Evolutionary conservation across 2,113 vertebrate genomes (phyloP).

Genomic region (Puntigrus tetrazona): DNA sequence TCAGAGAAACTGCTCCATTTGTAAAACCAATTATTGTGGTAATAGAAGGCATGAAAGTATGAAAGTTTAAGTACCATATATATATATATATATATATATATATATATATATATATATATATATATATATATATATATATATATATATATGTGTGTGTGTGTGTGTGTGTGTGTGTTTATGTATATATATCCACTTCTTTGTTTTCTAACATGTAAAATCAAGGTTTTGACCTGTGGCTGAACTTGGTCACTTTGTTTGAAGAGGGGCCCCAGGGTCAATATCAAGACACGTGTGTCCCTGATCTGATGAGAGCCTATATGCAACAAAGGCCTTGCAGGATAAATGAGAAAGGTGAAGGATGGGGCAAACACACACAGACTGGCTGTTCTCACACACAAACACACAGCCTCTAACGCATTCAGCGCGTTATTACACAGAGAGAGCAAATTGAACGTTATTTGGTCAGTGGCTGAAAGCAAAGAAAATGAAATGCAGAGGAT

Average conservation of each 20-base stretch:
- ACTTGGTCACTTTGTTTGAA: slow-evolving; percentile 75
- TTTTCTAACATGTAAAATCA: slow-evolving; percentile 7
- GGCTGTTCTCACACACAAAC: slow-evolving; percentile 53
- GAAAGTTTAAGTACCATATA: not conserved
- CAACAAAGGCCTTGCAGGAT: slow-evolving; percentile 69
- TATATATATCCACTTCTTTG: no score
- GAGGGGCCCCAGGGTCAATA: slow-evolving; percentile 40
- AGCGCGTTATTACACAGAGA: not conserved
- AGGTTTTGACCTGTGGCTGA: slow-evolving; percentile 69
- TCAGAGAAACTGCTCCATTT: not conserved
- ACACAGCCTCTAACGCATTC: slow-evolving; percentile 7
- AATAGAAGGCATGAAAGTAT: not conserved
- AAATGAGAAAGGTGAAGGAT: slow-evolving; percentile 72
- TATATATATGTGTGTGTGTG: no score
- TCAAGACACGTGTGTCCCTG: slow-evolving; percentile 76
- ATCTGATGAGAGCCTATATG: slow-evolving; percentile 59
- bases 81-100: no score
- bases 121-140: no score
- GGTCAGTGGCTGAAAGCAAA: not conserved
- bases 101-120: no score
- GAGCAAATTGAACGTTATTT: not conserved
- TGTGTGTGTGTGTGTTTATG: no score
- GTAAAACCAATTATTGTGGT: not conserved
- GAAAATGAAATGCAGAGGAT: slow-evolving; percentile 27
- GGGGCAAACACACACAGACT: slow-evolving; percentile 67